Evolutionary conservation across 2,113 vertebrate genomes (phyloP).

Genomic region (Circaetus cinerascens): DNA sequence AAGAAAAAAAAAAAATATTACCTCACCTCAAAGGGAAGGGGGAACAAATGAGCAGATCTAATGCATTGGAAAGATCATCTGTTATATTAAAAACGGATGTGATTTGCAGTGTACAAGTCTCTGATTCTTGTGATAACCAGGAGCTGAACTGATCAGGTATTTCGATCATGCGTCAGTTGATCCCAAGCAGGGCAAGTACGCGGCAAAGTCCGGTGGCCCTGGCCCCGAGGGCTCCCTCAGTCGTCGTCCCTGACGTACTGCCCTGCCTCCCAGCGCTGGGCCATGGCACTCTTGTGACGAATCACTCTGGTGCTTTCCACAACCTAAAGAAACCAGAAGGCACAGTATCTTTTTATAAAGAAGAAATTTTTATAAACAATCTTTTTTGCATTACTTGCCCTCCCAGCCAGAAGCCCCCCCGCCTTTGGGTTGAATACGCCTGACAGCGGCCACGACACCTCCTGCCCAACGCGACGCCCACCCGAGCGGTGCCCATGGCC

Average conservation of each 20-base stretch:
- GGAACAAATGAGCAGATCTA: not conserved
- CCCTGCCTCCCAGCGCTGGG: conserved; percentile 85
- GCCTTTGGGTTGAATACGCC: fast-evolving
- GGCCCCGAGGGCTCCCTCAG: not conserved
- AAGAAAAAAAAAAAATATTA: not conserved
- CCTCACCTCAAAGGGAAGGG: not conserved
- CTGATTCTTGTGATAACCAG: not conserved
- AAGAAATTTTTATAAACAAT: fast-evolving
- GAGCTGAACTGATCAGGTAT: not conserved
- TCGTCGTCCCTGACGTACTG: conserved; percentile 49
- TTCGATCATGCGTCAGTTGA: fast-evolving
- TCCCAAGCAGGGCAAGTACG: fast-evolving
- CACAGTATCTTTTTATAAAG: not conserved
- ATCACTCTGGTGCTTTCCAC: conserved; percentile 82
- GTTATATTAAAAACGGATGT: not conserved
- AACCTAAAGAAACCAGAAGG: conserved; percentile 65
- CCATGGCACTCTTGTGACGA: conserved; percentile 78
- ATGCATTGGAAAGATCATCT: not conserved
- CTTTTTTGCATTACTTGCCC: not conserved
- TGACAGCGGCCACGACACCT: fast-evolving
- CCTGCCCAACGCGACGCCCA: fast-evolving
- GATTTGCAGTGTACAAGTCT: not conserved
- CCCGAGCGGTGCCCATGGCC: fast-evolving
- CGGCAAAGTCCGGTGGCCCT: fast-evolving
- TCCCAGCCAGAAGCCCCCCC: not conserved